Conservation (phyloP, 2,113 vertebrate genomes). For the Muntiacus reevesi region DNA sequence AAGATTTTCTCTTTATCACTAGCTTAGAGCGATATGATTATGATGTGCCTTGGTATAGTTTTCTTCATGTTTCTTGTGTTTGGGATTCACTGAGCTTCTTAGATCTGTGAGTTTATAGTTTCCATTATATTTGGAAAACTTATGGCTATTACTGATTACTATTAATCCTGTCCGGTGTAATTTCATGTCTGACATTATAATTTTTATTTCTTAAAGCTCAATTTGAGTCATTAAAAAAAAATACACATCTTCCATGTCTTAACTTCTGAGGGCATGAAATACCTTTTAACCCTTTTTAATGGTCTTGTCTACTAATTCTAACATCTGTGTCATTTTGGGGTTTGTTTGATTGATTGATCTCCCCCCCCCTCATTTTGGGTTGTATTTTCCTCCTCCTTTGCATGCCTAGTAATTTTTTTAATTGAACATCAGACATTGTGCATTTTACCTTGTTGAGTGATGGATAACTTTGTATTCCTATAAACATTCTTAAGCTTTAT, state of each 20-base stretch:
- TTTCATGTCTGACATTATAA: neutral
- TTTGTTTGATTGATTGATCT: neutral
- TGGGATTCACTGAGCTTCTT: neutral
- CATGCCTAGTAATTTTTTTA: conserved; percentile 26
- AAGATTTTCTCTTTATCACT: neutral
- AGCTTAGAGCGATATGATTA: neutral
- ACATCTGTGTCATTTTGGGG: neutral
- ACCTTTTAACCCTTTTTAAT: neutral
- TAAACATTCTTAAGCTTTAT: conserved; percentile 30
- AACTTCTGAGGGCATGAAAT: neutral
- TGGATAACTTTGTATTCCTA: conserved; percentile 13
- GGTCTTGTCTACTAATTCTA: neutral
- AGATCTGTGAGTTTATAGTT: neutral
- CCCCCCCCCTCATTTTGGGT: neutral
- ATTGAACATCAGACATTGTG: neutral
- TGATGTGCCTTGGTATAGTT: neutral
- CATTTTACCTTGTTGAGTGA: neutral
- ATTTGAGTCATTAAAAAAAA: neutral
- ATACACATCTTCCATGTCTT: neutral
- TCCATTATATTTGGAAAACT: neutral
- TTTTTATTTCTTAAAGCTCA: neutral
- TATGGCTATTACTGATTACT: neutral
- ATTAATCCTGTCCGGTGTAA: neutral
- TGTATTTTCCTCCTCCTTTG: neutral
- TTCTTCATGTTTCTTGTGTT: neutral